Conservation (phyloP, 2,797 vertebrate genomes). For the Oceanodroma leucorhoa region DNA sequence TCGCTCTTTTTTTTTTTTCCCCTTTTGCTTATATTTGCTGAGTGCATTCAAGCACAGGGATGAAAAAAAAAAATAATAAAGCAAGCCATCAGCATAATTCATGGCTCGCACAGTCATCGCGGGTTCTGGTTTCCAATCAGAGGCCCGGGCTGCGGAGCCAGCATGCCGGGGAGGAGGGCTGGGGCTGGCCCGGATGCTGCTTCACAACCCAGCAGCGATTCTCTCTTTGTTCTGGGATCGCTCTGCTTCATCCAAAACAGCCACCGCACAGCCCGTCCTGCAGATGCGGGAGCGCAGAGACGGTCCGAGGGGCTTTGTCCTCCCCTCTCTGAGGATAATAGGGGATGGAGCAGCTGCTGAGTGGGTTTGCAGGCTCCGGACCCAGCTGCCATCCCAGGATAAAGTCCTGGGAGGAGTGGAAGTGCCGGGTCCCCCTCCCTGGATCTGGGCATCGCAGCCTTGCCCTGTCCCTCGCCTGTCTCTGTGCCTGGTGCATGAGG, state of each 20-base stretch:
- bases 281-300: fast-evolving
- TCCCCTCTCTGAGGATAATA: background rate
- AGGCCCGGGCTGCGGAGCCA: background rate
- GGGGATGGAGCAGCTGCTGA: background rate
- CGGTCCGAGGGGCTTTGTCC: background rate
- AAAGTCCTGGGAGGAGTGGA: background rate
- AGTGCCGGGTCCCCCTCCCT: fast-evolving
- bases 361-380: fast-evolving
- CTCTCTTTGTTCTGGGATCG: slow-evolving; percentile 28
- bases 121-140: slow-evolving; percentile 36
- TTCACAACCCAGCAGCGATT: background rate
- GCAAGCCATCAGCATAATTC: slow-evolving; percentile 46
- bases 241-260: background rate
- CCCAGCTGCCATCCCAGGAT: fast-evolving
- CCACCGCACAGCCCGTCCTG: background rate
- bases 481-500: background rate
- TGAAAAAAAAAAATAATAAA: background rate
- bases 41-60: background rate
- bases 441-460: fast-evolving
- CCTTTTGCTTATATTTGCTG: slow-evolving; percentile 7
- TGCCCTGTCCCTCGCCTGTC: background rate
- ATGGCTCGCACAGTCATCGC: background rate
- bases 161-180: background rate
- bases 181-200: slow-evolving; percentile 35
- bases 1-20: background rate